Evolutionary conservation across 2,888 invertebrate genomes (phyloP).

Genomic region (Lasiommata megera): DNA sequence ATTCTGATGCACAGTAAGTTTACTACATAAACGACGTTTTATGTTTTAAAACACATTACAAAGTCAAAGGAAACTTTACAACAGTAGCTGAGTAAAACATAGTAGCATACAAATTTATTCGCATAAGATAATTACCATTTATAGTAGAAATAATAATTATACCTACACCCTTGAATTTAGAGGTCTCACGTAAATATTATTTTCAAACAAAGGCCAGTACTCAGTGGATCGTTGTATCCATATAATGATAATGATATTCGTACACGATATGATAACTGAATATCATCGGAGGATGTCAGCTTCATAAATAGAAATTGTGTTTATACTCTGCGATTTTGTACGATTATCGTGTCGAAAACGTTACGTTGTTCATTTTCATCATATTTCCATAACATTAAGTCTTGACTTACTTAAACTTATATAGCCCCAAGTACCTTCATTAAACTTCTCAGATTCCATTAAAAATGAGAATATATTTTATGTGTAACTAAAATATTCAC

Average conservation of each 20-base stretch:
- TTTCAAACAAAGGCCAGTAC: conserved; percentile 10
- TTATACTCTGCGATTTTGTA: conserved; percentile 18
- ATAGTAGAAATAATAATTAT: conserved; percentile 4
- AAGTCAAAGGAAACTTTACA: background rate
- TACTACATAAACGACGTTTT: background rate
- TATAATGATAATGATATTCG: conserved; percentile 8
- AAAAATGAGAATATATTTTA: too few relatives aligned
- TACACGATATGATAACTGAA: conserved; percentile 24
- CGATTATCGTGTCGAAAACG: conserved; percentile 21
- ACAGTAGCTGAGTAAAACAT: background rate
- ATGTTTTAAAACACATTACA: background rate
- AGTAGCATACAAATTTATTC: background rate
- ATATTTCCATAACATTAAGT: background rate
- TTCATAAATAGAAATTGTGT: conserved; percentile 34
- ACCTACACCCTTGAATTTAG: conserved; percentile 17
- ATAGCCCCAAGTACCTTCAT: too few relatives aligned
- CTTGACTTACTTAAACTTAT: background rate
- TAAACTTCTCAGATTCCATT: too few relatives aligned
- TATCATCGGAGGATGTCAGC: conserved; percentile 33
- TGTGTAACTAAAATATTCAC: too few relatives aligned
- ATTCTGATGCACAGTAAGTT: conserved; percentile 70
- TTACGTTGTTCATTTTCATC: conserved; percentile 4
- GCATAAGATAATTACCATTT: background rate
- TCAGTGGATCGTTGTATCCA: conserved; percentile 17
- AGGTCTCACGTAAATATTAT: conserved; percentile 19